phyloP scores from a whole-genome alignment of 2,888 invertebrate species.

The Tyria jacobaeae region DNA sequence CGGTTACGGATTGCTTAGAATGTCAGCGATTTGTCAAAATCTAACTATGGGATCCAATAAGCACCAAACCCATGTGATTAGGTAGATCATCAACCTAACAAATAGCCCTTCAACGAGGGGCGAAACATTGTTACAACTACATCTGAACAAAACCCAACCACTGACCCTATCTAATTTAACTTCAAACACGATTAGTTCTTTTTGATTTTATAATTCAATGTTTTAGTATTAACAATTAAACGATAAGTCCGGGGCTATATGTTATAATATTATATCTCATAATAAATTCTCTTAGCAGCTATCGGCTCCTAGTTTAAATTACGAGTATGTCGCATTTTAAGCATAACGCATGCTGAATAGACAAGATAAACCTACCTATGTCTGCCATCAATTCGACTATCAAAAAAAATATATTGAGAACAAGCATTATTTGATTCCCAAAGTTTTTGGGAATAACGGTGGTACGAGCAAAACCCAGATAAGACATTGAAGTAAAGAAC shows the following conservation, averaged over 20 bases:
- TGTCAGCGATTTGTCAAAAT: too few relatives aligned
- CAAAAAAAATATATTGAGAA: too few relatives aligned
- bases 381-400: too few relatives aligned
- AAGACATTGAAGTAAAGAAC: too few relatives aligned
- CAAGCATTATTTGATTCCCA: too few relatives aligned
- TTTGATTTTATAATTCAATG: not conserved
- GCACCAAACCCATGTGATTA: too few relatives aligned
- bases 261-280: not conserved
- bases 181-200: not conserved
- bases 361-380: too few relatives aligned
- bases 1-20: too few relatives aligned
- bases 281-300: not conserved
- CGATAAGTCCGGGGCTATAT: not conserved
- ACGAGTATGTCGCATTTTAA: not conserved
- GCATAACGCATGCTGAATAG: not conserved
- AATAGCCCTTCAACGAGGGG: not conserved
- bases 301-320: not conserved
- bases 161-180: not conserved
- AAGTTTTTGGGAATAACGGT: too few relatives aligned
- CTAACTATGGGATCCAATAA: too few relatives aligned
- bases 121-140: not conserved
- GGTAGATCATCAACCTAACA: too few relatives aligned
- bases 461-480: too few relatives aligned
- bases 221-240: not conserved
- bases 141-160: not conserved